Evolutionary conservation across 2,113 vertebrate species (phyloP).

Genomic region (Pseudorectes ferrugineus): DNA sequence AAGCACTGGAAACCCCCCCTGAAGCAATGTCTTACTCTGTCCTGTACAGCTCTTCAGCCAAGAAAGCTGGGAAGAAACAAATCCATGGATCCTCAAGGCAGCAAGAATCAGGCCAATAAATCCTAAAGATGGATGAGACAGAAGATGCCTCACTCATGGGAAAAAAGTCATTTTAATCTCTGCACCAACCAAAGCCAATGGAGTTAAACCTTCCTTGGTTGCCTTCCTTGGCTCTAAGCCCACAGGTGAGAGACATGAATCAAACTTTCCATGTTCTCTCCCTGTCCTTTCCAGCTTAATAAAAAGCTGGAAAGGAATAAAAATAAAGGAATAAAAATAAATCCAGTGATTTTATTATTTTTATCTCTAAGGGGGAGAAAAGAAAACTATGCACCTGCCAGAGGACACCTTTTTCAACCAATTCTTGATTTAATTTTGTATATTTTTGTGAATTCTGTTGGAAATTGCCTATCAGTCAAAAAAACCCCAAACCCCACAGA

Average conservation of each 20-base stretch:
- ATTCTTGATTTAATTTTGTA: neutral
- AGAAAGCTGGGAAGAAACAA: neutral
- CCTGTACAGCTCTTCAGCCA: neutral
- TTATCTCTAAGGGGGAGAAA: neutral
- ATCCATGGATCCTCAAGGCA: neutral
- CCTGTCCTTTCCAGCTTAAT: neutral
- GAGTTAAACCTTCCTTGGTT: neutral
- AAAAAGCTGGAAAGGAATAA: neutral
- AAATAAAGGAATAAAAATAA: neutral
- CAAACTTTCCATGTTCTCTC: neutral
- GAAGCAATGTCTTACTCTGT: neutral
- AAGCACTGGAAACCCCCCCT: neutral
- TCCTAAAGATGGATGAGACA: neutral
- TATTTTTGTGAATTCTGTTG: neutral
- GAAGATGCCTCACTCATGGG: neutral
- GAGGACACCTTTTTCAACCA: neutral
- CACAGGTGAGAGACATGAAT: neutral
- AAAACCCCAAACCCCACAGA: neutral
- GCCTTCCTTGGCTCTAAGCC: neutral
- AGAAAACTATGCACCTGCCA: neutral
- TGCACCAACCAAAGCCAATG: neutral
- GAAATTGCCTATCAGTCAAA: neutral
- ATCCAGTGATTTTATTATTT: neutral
- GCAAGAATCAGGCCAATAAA: neutral
- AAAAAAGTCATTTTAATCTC: neutral